phyloP scores from a whole-genome alignment of 1,140 invertebrate species.

The Diprion similis region DNA sequence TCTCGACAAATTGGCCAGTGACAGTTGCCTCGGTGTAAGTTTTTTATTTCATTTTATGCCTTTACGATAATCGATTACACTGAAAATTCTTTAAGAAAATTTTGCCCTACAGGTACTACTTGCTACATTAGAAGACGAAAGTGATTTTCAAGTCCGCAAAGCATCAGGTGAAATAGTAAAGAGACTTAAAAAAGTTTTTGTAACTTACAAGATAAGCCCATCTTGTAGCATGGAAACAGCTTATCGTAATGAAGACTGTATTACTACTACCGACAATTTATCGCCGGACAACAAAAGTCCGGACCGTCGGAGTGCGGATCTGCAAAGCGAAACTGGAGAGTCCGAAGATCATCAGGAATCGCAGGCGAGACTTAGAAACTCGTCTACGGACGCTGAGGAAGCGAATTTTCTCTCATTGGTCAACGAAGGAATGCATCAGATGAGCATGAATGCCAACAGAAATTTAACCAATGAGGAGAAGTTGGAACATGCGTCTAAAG shows the following conservation, averaged over 20 bases:
- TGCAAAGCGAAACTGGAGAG: conserved; percentile 27
- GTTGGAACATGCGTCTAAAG: conserved; percentile 51
- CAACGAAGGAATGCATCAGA: conserved; percentile 54
- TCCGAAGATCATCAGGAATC: background rate
- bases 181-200: conserved; percentile 64
- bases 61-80: no score
- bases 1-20: conserved; percentile 67
- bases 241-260: conserved; percentile 14
- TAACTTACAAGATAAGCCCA: conserved; percentile 65
- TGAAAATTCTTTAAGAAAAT: conserved; percentile 8
- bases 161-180: conserved; percentile 65
- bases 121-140: conserved; percentile 71
- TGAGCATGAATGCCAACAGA: conserved; percentile 50
- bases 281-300: conserved; percentile 29
- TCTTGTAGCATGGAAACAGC: conserved; percentile 31
- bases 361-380: conserved; percentile 57
- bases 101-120: conserved; percentile 60
- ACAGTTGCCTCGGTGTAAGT: conserved; percentile 70
- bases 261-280: conserved; percentile 27
- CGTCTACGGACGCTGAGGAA: conserved; percentile 65
- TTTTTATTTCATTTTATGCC: conserved; percentile 7
- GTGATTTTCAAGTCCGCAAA: conserved; percentile 73
- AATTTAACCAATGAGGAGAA: conserved; percentile 45
- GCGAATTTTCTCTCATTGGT: conserved; percentile 65
- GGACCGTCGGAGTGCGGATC: conserved; percentile 23